These are phyloP conservation scores for Heliocidaris erythrogramma DNA, from an alignment of 35 echinoderm and acorn worm genomes.

Conservation along the genomic window DNA sequence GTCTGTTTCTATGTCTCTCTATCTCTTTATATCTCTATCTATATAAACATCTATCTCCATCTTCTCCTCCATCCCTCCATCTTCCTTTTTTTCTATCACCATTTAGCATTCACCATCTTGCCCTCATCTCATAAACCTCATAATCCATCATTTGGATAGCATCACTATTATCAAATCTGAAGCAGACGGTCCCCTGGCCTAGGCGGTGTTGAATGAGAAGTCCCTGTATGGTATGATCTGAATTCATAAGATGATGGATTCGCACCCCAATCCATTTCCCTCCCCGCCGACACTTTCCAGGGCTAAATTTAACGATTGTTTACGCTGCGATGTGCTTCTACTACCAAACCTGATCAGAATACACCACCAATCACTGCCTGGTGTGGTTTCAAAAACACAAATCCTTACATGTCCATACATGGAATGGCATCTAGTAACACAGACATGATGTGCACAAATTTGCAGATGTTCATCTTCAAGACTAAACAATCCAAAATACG, in stretches of 20 bases:
- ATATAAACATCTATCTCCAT: no score
- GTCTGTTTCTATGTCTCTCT: background rate
- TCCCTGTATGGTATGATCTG: background rate
- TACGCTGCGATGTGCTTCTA: background rate
- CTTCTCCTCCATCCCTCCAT: background rate
- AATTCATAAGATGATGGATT: background rate
- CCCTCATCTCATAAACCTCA: background rate
- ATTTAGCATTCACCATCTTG: background rate
- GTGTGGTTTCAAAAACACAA: background rate
- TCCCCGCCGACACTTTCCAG: background rate
- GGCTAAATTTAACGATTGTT: background rate
- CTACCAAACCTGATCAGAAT: background rate
- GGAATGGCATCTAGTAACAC: background rate
- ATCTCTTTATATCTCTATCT: background rate
- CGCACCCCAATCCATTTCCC: background rate
- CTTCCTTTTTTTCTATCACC: background rate
- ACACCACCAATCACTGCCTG: background rate
- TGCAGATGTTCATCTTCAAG: background rate
- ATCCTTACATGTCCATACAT: background rate
- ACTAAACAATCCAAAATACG: background rate
- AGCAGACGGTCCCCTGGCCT: background rate
- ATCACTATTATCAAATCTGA: background rate
- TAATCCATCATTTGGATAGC: slow-evolving; percentile 11
- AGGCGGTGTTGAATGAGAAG: background rate
- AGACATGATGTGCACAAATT: background rate